These are phyloP conservation scores for Stegodyphus mimosarum DNA, from an alignment of 1,140 invertebrate genomes.

Conservation along the genomic window DNA sequence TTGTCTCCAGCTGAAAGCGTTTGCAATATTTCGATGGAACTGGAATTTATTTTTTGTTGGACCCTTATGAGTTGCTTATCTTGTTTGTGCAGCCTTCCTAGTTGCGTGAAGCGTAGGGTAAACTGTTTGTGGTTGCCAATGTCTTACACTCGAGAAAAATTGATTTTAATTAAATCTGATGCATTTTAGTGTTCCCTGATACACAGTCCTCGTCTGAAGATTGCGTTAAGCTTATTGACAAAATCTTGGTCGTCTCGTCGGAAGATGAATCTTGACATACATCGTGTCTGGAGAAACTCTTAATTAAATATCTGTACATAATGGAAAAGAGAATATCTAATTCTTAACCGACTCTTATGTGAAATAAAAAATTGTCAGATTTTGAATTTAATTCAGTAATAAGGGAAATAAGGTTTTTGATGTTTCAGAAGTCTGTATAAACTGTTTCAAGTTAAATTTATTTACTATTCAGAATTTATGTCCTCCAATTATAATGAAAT, in stretches of 20 bases:
- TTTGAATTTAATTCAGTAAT: no score
- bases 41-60: neutral
- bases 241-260: neutral
- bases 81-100: constrained; percentile 36
- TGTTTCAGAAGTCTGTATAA: no score
- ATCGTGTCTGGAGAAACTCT: no score
- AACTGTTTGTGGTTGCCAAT: constrained; percentile 42
- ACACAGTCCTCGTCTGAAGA: neutral
- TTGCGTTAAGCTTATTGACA: constrained; percentile 8
- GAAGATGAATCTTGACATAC: neutral
- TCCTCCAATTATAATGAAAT: no score
- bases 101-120: neutral
- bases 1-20: constrained; percentile 25
- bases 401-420: no score
- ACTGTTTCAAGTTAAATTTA: no score
- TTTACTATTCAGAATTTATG: no score
- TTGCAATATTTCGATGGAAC: constrained; percentile 38
- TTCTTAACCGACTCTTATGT: no score
- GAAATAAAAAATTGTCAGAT: no score
- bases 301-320: no score
- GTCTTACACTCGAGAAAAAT: constrained; percentile 36
- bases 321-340: no score
- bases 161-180: constrained; percentile 44
- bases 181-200: neutral
- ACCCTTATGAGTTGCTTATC: constrained; percentile 36